Conservation (phyloP, 2,797 vertebrate species). For the Dipus sagitta region DNA sequence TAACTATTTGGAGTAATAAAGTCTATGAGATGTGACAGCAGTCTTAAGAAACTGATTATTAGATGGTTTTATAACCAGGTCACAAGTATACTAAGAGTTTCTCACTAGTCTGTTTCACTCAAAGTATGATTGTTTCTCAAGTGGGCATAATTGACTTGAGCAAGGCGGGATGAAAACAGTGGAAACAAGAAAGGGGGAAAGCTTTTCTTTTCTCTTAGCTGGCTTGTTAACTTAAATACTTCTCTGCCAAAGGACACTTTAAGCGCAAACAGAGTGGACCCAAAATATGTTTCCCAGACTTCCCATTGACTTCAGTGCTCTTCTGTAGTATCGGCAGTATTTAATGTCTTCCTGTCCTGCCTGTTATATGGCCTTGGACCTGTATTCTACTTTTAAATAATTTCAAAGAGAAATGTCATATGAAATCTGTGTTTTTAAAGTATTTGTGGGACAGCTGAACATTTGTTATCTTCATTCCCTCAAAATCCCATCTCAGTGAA, state of each 20-base stretch:
- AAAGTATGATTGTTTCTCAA: constrained; percentile 72
- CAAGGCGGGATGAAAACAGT: constrained; percentile 60
- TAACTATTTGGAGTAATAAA: constrained; percentile 70
- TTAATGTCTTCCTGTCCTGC: constrained; percentile 5
- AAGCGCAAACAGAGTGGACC: constrained; percentile 25
- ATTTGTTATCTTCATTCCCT: constrained; percentile 30
- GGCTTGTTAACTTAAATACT: constrained; percentile 67
- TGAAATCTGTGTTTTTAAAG: constrained; percentile 43
- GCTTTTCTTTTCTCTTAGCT: constrained; percentile 52
- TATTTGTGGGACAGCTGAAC: constrained; percentile 1
- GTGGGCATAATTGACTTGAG: constrained; percentile 75
- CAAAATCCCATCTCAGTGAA: constrained; percentile 41
- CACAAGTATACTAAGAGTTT: constrained; percentile 73
- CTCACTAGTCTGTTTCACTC: constrained; percentile 68
- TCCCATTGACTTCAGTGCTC: constrained; percentile 51
- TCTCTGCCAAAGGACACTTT: constrained; percentile 46
- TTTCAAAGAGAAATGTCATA: neutral
- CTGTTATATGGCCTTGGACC: neutral
- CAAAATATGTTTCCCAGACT: constrained; percentile 23
- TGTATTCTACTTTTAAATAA: constrained; percentile 42
- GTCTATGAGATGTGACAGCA: constrained; percentile 73
- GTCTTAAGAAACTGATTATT: constrained; percentile 67
- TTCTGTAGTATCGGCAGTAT: constrained; percentile 42
- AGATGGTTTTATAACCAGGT: constrained; percentile 80
- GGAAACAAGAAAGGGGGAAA: constrained; percentile 61